A percentile compares a stretch with the other conserved stretches of the same genome.
Evolutionary conservation across 2,888 invertebrate species (phyloP).

Genomic region (Agrochola macilenta): DNA sequence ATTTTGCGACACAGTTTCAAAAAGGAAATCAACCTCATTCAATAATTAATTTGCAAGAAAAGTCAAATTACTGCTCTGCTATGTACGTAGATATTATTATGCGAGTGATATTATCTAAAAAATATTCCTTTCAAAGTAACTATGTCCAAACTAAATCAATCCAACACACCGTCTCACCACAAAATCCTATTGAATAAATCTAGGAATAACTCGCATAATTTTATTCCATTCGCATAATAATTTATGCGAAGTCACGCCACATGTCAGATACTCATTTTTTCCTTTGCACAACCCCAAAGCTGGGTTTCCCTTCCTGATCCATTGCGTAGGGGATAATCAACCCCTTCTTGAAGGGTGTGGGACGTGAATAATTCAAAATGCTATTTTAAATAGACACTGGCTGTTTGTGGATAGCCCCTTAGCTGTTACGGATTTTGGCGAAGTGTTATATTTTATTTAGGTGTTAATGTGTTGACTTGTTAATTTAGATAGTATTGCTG

Average conservation of each 20-base stretch:
- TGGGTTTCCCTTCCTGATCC: conserved; percentile 76
- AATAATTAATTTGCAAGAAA: conserved; percentile 24
- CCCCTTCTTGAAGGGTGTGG: conserved; percentile 76
- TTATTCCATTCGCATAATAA: conserved; percentile 38
- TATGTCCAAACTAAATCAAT: conserved; percentile 5
- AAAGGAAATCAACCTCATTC: conserved; percentile 5
- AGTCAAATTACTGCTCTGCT: not conserved
- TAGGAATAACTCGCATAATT: conserved; percentile 32
- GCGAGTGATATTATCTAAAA: not conserved
- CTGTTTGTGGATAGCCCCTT: conserved; percentile 67
- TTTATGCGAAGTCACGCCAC: conserved; percentile 61
- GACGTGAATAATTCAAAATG: conserved; percentile 82
- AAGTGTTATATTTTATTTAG: conserved; percentile 61
- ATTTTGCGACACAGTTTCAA: conserved; percentile 25
- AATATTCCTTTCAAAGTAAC: not conserved
- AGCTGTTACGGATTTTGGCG: conserved; percentile 55
- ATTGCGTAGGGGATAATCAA: conserved; percentile 77
- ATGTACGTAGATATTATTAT: no score
- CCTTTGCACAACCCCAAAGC: conserved; percentile 67
- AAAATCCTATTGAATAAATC: conserved; percentile 44
- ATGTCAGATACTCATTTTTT: conserved; percentile 69
- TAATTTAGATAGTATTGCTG: conserved; percentile 1
- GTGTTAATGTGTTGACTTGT: conserved; percentile 54
- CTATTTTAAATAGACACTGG: conserved; percentile 75
- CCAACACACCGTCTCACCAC: not conserved